Conservation (phyloP, 2,888 invertebrate genomes). For the Amaurobius ferox region DNA sequence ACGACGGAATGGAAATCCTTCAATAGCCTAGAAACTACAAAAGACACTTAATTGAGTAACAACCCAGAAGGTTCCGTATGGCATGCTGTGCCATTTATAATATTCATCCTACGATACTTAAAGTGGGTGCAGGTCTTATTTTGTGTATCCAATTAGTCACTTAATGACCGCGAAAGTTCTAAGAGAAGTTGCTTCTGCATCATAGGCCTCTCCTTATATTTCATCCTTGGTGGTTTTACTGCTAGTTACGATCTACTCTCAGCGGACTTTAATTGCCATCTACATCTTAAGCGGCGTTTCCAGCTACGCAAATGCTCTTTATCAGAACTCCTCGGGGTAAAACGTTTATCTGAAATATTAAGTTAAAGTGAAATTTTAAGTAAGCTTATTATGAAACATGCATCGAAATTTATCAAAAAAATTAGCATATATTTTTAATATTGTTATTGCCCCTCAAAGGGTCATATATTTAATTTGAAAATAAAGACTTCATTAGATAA, state of each 20-base stretch:
- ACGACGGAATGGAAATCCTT: too few relatives aligned
- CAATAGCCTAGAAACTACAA: too few relatives aligned
- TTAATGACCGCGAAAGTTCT: slow-evolving; percentile 7
- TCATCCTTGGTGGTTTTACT: not conserved
- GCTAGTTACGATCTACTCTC: not conserved
- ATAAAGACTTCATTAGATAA: too few relatives aligned
- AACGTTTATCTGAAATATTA: too few relatives aligned
- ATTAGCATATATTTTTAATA: too few relatives aligned
- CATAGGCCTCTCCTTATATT: not conserved
- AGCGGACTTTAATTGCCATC: not conserved
- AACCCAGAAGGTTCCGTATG: too few relatives aligned
- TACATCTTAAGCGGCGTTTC: not conserved
- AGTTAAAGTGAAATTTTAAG: too few relatives aligned
- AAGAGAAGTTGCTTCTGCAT: not conserved
- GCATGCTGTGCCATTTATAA: not conserved
- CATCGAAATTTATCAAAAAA: too few relatives aligned
- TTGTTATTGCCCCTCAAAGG: too few relatives aligned
- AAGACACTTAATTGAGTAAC: too few relatives aligned
- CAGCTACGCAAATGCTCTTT: not conserved
- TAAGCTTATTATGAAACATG: too few relatives aligned
- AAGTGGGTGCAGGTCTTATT: not conserved
- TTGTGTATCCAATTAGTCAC: slow-evolving; percentile 16
- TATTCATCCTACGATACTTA: slow-evolving; percentile 8
- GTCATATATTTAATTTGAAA: too few relatives aligned
- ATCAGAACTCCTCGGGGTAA: not conserved